These are phyloP conservation scores for Andricus grossulariae DNA, from an alignment of 1,140 invertebrate species.

Conservation along the genomic window DNA sequence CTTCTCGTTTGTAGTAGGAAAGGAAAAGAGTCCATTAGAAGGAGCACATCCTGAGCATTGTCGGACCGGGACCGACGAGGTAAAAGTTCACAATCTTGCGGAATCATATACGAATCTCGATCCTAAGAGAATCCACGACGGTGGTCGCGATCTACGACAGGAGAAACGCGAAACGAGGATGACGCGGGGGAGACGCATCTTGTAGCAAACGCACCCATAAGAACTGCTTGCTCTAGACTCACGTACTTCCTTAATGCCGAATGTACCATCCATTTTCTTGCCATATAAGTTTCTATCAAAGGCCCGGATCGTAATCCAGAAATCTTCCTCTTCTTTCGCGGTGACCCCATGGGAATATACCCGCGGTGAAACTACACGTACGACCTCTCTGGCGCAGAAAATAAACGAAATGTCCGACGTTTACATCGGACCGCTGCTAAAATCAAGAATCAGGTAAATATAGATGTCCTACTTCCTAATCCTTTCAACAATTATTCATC, in stretches of 20 bases:
- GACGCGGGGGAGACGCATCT: slow-evolving; percentile 33
- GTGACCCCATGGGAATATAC: slow-evolving; percentile 64
- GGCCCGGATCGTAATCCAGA: slow-evolving; percentile 70
- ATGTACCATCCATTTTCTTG: slow-evolving; percentile 70
- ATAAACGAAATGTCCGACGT: background rate
- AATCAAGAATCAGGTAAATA: slow-evolving; percentile 6
- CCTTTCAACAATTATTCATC: no score
- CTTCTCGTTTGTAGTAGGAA: no score
- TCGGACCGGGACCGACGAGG: background rate
- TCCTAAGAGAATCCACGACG: background rate
- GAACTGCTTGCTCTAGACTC: slow-evolving; percentile 64
- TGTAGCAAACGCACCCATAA: slow-evolving; percentile 65
- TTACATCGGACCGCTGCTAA: slow-evolving; percentile 7
- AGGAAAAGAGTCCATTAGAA: no score
- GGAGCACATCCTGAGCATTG: background rate
- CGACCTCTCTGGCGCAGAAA: slow-evolving; percentile 31
- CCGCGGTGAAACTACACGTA: slow-evolving; percentile 62
- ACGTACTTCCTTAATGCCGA: slow-evolving; percentile 73
- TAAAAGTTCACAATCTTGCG: slow-evolving; percentile 33
- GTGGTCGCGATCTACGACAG: background rate
- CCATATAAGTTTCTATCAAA: slow-evolving; percentile 74
- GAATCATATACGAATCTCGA: slow-evolving; percentile 13
- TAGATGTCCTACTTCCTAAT: background rate
- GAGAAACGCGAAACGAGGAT: slow-evolving; percentile 32
- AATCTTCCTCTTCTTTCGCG: slow-evolving; percentile 60